Evolutionary conservation across 2,113 vertebrate genomes (phyloP), one percentile per base, ranked within the genome.

Genomic region (Coreoperca whiteheadi): DNA sequence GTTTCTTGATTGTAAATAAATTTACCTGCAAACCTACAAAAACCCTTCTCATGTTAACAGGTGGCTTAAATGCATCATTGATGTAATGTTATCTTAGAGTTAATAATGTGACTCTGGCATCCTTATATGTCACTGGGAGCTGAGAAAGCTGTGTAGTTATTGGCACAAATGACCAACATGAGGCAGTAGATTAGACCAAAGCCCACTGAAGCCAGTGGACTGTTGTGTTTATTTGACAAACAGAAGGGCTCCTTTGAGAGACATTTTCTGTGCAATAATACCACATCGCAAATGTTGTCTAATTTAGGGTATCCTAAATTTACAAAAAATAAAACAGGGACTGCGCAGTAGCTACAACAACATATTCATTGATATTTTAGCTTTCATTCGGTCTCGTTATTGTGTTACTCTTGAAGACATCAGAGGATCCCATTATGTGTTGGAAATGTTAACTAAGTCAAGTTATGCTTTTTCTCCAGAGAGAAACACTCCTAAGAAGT

Each of bases 141-240:
- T 63, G 23, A 25, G 23, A 34, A 48, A 61, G 14, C 2, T 56
- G n/a, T 39, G 12, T 25, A n/a, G 12, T 23, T 66, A n/a, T 66
- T 67, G 46, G 50, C 53, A 76, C 11, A 20, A 16, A 43, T 15
- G 43, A 43, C 54, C 56, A 57, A 28, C 41, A 66, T 46, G 32
- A 69, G 0, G 39, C 8, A 69, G 63, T 8, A 66, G 8, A 51
- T 34, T 1, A 32, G 14, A 46, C 39, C 56, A 77, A 78, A 77
- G 37, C 54, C 32, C 53, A 60, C 21, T 48, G 28, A 63, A 30
- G 20, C 23, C n/a, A 43, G 2, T 4, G 18, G 21, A 79, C 8
- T 77, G 6, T 79, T 34, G 32, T 34, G 53, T 34, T 50, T 37
- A 53, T 48, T 32, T 65, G 61, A 53, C 74, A 34, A 68, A 56